Evolutionary conservation across 2,797 vertebrate species (phyloP).

Genomic region (Hoplostethus mediterraneus): DNA sequence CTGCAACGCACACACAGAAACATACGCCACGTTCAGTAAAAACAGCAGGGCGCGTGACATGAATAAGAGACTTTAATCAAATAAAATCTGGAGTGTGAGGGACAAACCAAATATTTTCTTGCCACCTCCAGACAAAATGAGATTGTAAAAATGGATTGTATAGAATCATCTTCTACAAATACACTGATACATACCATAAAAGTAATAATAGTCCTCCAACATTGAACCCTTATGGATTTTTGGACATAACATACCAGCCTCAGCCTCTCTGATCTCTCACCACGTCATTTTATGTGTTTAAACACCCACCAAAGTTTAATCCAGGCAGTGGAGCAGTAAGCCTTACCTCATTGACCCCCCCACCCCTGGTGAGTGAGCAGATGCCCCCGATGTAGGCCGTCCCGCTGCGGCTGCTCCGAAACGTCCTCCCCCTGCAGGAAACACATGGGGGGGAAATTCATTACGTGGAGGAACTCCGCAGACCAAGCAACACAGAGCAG

Average conservation of each 20-base stretch:
- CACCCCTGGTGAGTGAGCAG: slow-evolving; percentile 89
- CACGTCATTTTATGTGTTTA: no score
- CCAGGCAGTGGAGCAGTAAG: background rate
- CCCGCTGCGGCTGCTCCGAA: slow-evolving; percentile 93
- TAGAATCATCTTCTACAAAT: background rate
- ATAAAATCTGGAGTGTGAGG: no score
- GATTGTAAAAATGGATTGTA: no score
- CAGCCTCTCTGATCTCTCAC: background rate
- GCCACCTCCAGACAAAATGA: no score
- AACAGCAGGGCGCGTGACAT: background rate
- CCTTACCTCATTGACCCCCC: slow-evolving; percentile 94
- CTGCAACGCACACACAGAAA: slow-evolving; percentile 72
- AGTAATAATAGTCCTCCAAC: no score
- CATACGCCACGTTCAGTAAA: slow-evolving; percentile 14
- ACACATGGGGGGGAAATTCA: slow-evolving; percentile 23
- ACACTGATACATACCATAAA: background rate
- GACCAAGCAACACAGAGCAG: no score
- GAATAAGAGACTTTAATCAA: background rate
- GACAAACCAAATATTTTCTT: no score
- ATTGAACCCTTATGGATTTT: no score
- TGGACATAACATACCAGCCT: background rate
- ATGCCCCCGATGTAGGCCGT: slow-evolving; percentile 94
- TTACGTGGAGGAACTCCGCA: background rate
- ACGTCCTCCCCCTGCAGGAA: slow-evolving; percentile 89
- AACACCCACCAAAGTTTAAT: background rate